Conservation (phyloP, 2,888 invertebrate species). For the Nudaria mundana region DNA sequence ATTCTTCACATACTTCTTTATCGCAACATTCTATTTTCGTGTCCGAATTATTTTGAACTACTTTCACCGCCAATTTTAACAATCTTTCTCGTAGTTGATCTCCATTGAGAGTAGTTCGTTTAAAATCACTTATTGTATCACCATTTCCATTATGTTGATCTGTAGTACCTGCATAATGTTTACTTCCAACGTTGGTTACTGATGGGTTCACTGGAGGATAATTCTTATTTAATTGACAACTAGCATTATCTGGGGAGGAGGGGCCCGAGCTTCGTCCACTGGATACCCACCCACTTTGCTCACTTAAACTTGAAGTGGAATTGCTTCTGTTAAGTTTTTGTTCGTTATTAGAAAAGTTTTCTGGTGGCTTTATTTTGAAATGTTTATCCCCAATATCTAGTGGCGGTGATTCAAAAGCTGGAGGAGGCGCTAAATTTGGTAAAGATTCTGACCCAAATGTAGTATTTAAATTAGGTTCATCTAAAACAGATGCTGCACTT, state of each 20-base stretch:
- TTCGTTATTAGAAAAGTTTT: slow-evolving; percentile 72
- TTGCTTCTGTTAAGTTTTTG: slow-evolving; percentile 68
- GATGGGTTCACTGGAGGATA: slow-evolving; percentile 55
- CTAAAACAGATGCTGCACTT: slow-evolving; percentile 80
- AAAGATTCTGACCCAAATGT: slow-evolving; percentile 85
- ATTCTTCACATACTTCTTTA: slow-evolving; percentile 76
- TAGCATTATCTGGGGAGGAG: slow-evolving; percentile 82
- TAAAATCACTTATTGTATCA: slow-evolving; percentile 68
- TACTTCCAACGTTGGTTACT: slow-evolving; percentile 44
- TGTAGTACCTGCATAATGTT: slow-evolving; percentile 47
- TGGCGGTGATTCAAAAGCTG: slow-evolving; percentile 81
- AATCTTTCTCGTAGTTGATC: slow-evolving; percentile 85
- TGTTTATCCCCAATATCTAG: slow-evolving; percentile 75
- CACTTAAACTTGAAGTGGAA: slow-evolving; percentile 87
- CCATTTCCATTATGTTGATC: slow-evolving; percentile 48
- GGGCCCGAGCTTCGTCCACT: slow-evolving; percentile 85
- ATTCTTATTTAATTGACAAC: slow-evolving; percentile 76
- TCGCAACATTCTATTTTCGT: slow-evolving; percentile 79
- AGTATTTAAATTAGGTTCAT: slow-evolving; percentile 77
- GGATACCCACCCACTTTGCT: slow-evolving; percentile 94
- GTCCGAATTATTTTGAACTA: slow-evolving; percentile 63
- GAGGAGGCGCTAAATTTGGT: slow-evolving; percentile 85
- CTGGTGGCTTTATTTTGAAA: slow-evolving; percentile 75
- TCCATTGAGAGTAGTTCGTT: slow-evolving; percentile 80
- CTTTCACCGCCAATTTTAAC: slow-evolving; percentile 82